These are phyloP conservation scores for Glossosoma conforme DNA, from an alignment of 1,140 invertebrate genomes.

Conservation along the genomic window DNA sequence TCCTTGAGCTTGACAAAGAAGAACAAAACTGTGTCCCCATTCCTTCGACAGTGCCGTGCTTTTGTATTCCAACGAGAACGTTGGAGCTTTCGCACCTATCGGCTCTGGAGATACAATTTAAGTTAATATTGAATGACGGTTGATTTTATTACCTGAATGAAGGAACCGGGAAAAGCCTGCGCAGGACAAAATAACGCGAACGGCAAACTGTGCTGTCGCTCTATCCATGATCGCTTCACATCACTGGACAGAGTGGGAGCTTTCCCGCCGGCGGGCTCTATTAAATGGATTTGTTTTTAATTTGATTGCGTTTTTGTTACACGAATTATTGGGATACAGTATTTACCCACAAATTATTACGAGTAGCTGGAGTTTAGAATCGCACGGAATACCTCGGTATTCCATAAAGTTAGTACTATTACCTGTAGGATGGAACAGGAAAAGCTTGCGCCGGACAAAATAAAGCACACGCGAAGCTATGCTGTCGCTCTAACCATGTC, in stretches of 20 bases:
- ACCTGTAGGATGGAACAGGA: constrained; percentile 68
- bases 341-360: constrained; percentile 47
- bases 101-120: constrained; percentile 51
- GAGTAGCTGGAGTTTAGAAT: constrained; percentile 64
- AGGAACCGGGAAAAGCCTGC: constrained; percentile 64
- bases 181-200: constrained; percentile 60
- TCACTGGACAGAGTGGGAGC: constrained; percentile 56
- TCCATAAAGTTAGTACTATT: constrained; percentile 41
- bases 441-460: constrained; percentile 64
- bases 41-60: constrained; percentile 52
- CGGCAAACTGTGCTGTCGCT: constrained; percentile 36
- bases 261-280: constrained; percentile 62
- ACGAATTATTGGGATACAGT: not conserved
- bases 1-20: constrained; percentile 66
- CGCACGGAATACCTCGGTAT: constrained; percentile 56
- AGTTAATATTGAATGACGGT: not conserved
- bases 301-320: no score
- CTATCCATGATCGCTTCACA: constrained; percentile 45
- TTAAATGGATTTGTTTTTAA: constrained; percentile 16
- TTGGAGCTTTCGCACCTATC: constrained; percentile 61
- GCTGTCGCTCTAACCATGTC: constrained; percentile 37
- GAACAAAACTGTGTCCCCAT: constrained; percentile 48
- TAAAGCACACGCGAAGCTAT: constrained; percentile 47
- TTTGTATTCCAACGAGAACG: constrained; percentile 53
- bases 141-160: constrained; percentile 60